phyloP scores from a whole-genome alignment of 2,113 vertebrate species.

The Pampusana beccarii region DNA sequence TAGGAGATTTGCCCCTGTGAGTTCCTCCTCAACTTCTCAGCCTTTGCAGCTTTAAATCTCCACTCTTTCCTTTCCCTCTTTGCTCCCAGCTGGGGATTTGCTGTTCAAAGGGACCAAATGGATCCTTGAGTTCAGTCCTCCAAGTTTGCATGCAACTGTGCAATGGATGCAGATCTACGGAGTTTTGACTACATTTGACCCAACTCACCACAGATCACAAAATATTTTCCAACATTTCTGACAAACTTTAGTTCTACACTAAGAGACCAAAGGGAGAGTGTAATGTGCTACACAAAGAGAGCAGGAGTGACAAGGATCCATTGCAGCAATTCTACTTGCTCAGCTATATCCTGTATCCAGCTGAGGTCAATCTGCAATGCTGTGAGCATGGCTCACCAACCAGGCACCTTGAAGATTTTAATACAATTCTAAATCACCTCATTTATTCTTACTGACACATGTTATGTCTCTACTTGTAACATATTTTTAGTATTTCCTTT shows the following conservation, averaged over 20 bases:
- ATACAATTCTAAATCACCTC: slow-evolving; percentile 46
- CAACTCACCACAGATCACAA: not conserved
- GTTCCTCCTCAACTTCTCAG: not conserved
- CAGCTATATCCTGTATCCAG: not conserved
- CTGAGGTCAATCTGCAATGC: not conserved
- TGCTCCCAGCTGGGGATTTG: not conserved
- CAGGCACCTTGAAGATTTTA: not conserved
- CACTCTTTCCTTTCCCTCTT: not conserved
- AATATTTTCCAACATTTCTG: not conserved
- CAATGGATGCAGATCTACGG: not conserved
- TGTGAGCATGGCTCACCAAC: not conserved
- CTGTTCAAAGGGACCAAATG: not conserved
- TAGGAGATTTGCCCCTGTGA: not conserved
- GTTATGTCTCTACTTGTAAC: slow-evolving; percentile 24
- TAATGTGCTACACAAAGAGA: not conserved
- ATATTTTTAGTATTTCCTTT: slow-evolving; percentile 45
- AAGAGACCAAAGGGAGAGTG: not conserved
- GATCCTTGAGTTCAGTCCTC: not conserved
- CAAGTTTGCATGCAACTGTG: not conserved
- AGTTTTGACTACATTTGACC: not conserved
- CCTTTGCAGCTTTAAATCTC: not conserved
- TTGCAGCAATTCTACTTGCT: not conserved
- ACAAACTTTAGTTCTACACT: not conserved
- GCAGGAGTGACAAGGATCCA: not conserved
- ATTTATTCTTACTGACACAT: slow-evolving; percentile 33